Percentiles rank a stretch among this genome's conserved stretches.
phyloP scores from a whole-genome alignment of 2,797 vertebrate species.

The Glossophaga mutica region DNA sequence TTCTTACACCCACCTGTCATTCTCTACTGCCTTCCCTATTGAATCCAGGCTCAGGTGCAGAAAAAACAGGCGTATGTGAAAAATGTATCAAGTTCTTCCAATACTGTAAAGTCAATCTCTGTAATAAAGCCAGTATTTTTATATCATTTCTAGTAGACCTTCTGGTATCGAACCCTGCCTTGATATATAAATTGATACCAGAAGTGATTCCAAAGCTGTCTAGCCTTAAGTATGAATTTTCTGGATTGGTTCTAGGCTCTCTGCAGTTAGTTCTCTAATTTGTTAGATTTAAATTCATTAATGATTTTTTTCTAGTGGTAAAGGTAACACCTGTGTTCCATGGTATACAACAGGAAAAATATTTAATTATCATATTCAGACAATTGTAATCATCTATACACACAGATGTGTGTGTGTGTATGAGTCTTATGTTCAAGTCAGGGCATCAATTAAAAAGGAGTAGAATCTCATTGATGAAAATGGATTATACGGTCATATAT shows the following conservation, averaged over 20 bases:
- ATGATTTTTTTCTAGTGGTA: neutral
- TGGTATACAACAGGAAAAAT: neutral
- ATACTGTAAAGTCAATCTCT: neutral
- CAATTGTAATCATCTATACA: neutral
- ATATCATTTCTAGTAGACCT: neutral
- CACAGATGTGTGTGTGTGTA: neutral
- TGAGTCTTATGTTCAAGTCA: neutral
- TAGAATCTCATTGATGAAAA: neutral
- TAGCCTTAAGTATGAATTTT: neutral
- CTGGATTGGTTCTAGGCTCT: neutral
- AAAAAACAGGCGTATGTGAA: neutral
- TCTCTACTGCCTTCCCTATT: neutral
- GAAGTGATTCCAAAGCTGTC: neutral
- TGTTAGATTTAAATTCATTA: neutral
- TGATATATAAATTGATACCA: neutral
- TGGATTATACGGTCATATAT: neutral
- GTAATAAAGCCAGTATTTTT: neutral
- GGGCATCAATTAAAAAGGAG: neutral
- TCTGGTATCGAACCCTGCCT: neutral
- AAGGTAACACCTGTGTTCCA: neutral
- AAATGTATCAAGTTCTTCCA: neutral
- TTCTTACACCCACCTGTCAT: neutral
- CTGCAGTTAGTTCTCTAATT: neutral
- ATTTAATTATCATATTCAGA: neutral
- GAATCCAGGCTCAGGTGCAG: neutral